Percentiles rank a stretch among this genome's conserved stretches.
phyloP scores from a whole-genome alignment of 2,888 invertebrate genomes.

The Lasioglossum zephyrum region DNA sequence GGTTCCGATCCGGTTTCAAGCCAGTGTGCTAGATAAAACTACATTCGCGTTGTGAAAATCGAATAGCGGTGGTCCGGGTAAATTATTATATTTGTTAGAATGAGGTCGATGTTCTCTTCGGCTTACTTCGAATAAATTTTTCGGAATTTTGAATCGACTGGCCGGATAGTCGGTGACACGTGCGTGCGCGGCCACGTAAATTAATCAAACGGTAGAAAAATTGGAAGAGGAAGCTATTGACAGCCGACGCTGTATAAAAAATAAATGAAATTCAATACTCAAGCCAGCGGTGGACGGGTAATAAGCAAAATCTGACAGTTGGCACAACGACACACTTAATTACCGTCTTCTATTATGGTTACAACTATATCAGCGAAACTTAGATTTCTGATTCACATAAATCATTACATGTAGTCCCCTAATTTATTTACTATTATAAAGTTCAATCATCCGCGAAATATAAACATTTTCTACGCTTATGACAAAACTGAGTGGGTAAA shows the following conservation, averaged over 20 bases:
- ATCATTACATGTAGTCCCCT: not conserved
- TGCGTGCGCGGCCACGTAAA: constrained; percentile 63
- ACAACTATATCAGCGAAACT: not conserved
- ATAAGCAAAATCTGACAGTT: constrained; percentile 78
- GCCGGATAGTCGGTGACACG: constrained; percentile 53
- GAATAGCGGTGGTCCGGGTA: not conserved
- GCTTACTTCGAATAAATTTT: constrained; percentile 57
- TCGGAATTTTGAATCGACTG: constrained; percentile 56
- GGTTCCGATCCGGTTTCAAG: not conserved
- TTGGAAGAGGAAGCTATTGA: constrained; percentile 80
- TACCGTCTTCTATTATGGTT: constrained; percentile 18
- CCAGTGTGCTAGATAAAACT: not conserved
- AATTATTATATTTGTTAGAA: constrained; percentile 2
- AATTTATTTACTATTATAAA: not conserved
- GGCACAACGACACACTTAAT: constrained; percentile 51
- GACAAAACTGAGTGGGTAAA: not conserved
- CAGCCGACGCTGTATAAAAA: constrained; percentile 76
- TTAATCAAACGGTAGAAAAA: constrained; percentile 81
- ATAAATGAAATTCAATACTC: constrained; percentile 79
- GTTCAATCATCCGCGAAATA: not conserved
- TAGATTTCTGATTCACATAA: not conserved
- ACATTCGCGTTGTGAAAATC: not conserved
- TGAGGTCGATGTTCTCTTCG: constrained; percentile 12
- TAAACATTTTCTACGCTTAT: not conserved
- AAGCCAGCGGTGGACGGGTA: constrained; percentile 65